Conservation (phyloP, 1,140 invertebrate species). For the Monochamus saltuarius region DNA sequence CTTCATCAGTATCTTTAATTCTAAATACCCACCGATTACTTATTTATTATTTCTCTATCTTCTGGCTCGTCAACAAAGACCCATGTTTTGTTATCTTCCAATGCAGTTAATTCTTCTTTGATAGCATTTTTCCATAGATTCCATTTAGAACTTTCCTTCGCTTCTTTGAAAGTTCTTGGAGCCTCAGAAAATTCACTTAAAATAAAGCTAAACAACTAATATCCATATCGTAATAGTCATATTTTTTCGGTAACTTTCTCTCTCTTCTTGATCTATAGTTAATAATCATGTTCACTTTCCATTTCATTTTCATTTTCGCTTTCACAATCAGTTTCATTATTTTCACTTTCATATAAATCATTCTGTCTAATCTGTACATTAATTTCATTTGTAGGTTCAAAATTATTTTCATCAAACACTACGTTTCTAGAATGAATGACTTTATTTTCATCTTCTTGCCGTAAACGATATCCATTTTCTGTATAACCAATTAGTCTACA, state of each 20-base stretch:
- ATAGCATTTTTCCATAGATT: constrained; percentile 29
- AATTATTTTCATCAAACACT: constrained; percentile 38
- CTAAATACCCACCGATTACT: constrained; percentile 4
- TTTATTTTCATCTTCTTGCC: constrained; percentile 36
- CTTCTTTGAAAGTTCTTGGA: neutral
- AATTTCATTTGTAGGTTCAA: too few relatives aligned
- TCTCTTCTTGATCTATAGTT: neutral
- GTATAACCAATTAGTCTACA: constrained; percentile 31
- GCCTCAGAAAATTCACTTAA: neutral
- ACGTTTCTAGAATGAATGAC: constrained; percentile 41
- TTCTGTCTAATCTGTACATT: too few relatives aligned
- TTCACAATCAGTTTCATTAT: neutral
- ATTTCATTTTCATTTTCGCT: neutral
- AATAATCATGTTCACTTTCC: neutral
- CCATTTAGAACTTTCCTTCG: neutral
- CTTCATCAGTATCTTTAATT: constrained; percentile 4
- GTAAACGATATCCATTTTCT: constrained; percentile 30
- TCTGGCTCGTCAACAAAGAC: neutral
- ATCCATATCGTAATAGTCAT: neutral
- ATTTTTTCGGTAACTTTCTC: constrained; percentile 5
- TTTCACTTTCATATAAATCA: constrained; percentile 2
- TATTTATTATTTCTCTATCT: neutral
- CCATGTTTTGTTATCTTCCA: constrained; percentile 17
- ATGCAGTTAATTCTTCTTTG: constrained; percentile 23
- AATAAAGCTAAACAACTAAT: neutral